Base-by-base conservation (phyloP, 2,888 invertebrate genomes). In the Drosophila gaucha region DNA sequence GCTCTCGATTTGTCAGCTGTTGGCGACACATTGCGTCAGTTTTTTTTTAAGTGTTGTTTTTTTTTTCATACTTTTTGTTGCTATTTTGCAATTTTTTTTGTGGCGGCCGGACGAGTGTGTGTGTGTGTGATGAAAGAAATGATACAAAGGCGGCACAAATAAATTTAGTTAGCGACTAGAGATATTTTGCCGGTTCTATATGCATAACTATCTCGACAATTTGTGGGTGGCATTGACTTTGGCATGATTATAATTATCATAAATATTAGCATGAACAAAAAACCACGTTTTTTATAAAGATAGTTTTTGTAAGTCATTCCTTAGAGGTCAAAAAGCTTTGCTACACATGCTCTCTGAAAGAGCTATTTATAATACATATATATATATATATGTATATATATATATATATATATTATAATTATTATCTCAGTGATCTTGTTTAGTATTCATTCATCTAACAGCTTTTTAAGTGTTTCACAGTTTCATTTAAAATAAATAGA, bases 1-100 rank as follows among this genome's bases (percentile, higher is more conserved):
- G 63, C 67, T 64, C 80, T 86, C 73, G 39, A 84, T 66, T 78
- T 78, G 86, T 78, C 88, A 87, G 82, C 82, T 78, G 79, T 65
- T 65, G 65, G 79, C 88, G 82, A 78, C 78, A 69, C 63, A 71
- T 82, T 85, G 76, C 76, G 86, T 74, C 80, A 71, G 85, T 59
- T 66, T 74, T 43, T 38, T 44, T 71, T 44, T 10, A 47, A 31
- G 31, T 49, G 49, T 49, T 55, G 26, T 50, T 57, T 56, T 56
- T 56, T 60, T 44, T 60, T 38, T 56, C 22, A 46, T 28, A 26
- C 41, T 36, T 59, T 47, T 65, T 55, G 47, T 67, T 67, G 57
- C 43, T 59, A 38, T 49, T 67, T 65, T 65, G 59, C 59, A 74
- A 67, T 54, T 76, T 79, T 55, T 56, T 38, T 55, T 73, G 18